Conservation (phyloP, 2,797 vertebrate genomes). For the Euphonia xanthogaster region DNA sequence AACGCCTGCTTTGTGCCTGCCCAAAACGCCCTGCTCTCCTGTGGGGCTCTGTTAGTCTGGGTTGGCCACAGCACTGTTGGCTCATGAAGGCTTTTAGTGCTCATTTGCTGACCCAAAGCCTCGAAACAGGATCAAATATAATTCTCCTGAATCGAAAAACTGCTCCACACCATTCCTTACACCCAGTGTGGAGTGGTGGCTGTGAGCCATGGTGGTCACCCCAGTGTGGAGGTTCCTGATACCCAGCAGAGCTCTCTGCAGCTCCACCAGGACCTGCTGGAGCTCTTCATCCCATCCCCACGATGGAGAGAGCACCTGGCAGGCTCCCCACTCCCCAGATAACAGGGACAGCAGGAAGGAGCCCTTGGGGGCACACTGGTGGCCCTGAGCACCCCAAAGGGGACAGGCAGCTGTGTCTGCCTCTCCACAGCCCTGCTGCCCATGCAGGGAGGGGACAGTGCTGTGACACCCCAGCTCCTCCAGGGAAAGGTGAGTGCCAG, state of each 20-base stretch:
- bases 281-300: background rate
- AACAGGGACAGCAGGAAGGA: background rate
- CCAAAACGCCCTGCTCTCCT: background rate
- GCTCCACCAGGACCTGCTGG: background rate
- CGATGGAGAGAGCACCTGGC: fast-evolving
- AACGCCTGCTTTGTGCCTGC: background rate
- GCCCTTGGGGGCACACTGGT: too few species aligned
- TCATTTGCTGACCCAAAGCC: background rate
- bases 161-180: fast-evolving
- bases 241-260: background rate
- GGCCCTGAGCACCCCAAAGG: background rate
- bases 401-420: background rate
- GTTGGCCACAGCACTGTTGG: fast-evolving
- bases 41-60: background rate
- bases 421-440: fast-evolving
- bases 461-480: background rate
- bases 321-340: fast-evolving
- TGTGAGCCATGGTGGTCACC: background rate
- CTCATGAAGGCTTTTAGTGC: background rate
- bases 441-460: background rate
- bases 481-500: background rate
- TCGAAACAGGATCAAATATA: background rate
- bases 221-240: fast-evolving
- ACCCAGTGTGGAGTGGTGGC: background rate
- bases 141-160: background rate